Conservation (phyloP, 2,113 vertebrate species). For the Notechis scutatus region DNA sequence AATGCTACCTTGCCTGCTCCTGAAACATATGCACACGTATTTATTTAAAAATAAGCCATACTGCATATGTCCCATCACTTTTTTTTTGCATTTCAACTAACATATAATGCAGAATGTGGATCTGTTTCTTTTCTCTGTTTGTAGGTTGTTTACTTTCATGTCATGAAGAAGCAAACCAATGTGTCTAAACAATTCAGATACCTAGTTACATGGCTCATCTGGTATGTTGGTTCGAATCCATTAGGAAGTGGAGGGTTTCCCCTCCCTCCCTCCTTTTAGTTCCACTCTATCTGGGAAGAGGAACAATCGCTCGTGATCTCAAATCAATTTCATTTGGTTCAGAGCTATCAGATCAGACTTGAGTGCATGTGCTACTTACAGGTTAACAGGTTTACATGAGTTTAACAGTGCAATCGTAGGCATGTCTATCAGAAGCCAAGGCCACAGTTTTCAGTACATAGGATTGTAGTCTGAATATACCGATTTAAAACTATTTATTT, state of each 20-base stretch:
- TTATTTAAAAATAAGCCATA: constrained; percentile 49
- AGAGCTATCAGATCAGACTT: constrained; percentile 17
- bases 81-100: constrained; percentile 58
- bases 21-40: constrained; percentile 56
- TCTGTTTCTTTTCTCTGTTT: constrained; percentile 64
- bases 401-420: background rate
- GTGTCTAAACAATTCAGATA: constrained; percentile 54
- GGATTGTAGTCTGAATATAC: background rate
- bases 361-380: constrained; percentile 51
- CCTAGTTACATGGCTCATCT: constrained; percentile 61
- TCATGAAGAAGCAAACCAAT: constrained; percentile 62
- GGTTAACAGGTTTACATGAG: constrained; percentile 31
- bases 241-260: constrained; percentile 51
- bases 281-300: constrained; percentile 35
- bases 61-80: constrained; percentile 52
- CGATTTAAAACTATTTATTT: background rate
- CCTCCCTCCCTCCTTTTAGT: constrained; percentile 13
- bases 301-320: constrained; percentile 38
- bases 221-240: constrained; percentile 58
- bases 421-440: background rate
- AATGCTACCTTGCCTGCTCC: constrained; percentile 50
- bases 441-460: background rate
- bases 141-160: constrained; percentile 67
- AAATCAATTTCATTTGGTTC: constrained; percentile 41
- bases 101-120: constrained; percentile 56